phyloP scores from a whole-genome alignment of 2,113 vertebrate species.

The Ammodytes dubius region DNA sequence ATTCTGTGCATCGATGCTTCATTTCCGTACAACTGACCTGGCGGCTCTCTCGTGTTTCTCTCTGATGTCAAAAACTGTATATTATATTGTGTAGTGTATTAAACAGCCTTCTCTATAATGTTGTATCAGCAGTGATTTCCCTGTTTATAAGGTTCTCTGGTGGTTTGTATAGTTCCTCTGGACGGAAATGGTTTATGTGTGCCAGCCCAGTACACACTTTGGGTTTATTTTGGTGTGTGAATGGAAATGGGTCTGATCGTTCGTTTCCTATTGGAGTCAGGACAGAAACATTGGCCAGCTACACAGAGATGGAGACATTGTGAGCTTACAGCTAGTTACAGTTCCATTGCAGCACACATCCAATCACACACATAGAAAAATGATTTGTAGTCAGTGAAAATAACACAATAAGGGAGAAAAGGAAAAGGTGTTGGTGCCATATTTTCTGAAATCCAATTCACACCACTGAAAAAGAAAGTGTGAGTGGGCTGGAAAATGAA shows the following conservation, averaged over 20 bases:
- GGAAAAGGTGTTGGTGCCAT: constrained; percentile 4
- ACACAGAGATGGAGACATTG: constrained; percentile 12
- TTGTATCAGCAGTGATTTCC: constrained; percentile 43
- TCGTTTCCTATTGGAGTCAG: constrained; percentile 11
- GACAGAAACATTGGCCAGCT: not conserved
- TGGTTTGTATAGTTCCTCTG: constrained; percentile 34
- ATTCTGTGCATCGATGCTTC: too few species aligned
- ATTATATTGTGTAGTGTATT: constrained; percentile 14
- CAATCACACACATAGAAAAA: not conserved
- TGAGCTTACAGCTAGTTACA: not conserved
- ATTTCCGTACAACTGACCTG: too few species aligned
- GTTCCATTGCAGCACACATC: not conserved
- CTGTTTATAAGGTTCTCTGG: constrained; percentile 14
- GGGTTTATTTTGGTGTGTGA: constrained; percentile 37
- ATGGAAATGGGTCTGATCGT: constrained; percentile 47
- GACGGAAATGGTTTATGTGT: constrained; percentile 27
- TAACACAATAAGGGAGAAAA: not conserved
- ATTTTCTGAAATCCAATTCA: constrained; percentile 8
- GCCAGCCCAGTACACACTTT: constrained; percentile 26
- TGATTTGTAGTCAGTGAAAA: not conserved
- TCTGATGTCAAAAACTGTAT: too few species aligned
- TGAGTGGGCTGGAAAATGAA: constrained; percentile 32
- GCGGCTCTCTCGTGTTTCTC: too few species aligned
- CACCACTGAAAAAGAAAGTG: constrained; percentile 9
- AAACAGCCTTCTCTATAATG: constrained; percentile 32